A percentile compares a stretch with the other conserved stretches of the same genome.
Evolutionary conservation across 2,888 invertebrate genomes (phyloP).

Genomic region (Drosophila testacea): DNA sequence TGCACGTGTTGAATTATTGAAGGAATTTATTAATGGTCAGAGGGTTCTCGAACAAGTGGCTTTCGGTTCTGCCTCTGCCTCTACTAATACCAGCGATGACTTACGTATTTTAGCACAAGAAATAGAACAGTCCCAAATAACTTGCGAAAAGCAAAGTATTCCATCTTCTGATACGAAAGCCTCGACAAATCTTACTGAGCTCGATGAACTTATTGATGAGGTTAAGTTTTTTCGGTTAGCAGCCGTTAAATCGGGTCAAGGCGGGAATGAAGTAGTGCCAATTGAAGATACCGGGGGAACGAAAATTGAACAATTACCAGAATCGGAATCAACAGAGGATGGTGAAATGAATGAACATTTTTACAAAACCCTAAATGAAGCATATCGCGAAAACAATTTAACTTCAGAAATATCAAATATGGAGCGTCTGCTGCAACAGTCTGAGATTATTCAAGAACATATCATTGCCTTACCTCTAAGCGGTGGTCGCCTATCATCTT

Average conservation of each 20-base stretch:
- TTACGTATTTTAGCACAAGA: slow-evolving; percentile 5
- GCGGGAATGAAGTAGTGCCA: slow-evolving; percentile 72
- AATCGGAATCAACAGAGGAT: slow-evolving; percentile 48
- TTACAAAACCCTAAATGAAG: slow-evolving; percentile 94
- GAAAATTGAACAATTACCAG: background rate
- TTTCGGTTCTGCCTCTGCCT: slow-evolving; percentile 23
- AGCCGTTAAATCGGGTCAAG: slow-evolving; percentile 79
- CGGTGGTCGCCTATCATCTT: slow-evolving; percentile 86
- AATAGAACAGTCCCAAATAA: background rate
- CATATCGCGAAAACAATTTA: slow-evolving; percentile 90
- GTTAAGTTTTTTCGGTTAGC: slow-evolving; percentile 83
- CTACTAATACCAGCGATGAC: slow-evolving; percentile 33
- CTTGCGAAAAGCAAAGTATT: background rate
- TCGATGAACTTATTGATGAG: slow-evolving; percentile 48
- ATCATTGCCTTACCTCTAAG: slow-evolving; percentile 33
- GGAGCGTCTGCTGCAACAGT: slow-evolving; percentile 69
- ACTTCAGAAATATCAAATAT: slow-evolving; percentile 69
- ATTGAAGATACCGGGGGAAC: slow-evolving; percentile 83
- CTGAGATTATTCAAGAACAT: slow-evolving; percentile 59
- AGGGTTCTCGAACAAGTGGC: slow-evolving; percentile 59
- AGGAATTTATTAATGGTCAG: slow-evolving; percentile 72
- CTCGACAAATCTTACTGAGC: slow-evolving; percentile 14
- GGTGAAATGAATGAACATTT: slow-evolving; percentile 94
- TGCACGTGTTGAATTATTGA: slow-evolving; percentile 71
- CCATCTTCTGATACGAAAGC: slow-evolving; percentile 22